A percentile compares a stretch with the other conserved stretches of the same genome.
phyloP scores from a whole-genome alignment of 2,888 invertebrate species.

The Yponomeuta plumbellus region DNA sequence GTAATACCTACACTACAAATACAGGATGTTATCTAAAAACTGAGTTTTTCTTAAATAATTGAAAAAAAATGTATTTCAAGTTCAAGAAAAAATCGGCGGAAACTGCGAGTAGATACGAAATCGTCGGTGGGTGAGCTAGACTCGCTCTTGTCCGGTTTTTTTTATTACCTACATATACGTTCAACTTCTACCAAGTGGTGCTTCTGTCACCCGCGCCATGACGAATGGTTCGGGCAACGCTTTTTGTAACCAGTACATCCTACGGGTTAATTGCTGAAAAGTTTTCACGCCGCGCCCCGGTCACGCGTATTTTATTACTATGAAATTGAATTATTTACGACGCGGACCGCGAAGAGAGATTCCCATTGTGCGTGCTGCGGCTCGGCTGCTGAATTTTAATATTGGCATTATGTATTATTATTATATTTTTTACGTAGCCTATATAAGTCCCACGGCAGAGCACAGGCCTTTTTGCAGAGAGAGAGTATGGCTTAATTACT shows the following conservation, averaged over 20 bases:
- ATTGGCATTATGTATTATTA: conserved; percentile 56
- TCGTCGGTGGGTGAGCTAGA: too few species aligned
- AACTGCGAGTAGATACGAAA: too few species aligned
- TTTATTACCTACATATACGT: too few species aligned
- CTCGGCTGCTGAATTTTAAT: conserved; percentile 68
- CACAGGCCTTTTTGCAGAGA: too few species aligned
- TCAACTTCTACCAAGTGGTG: background rate
- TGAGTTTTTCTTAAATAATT: too few species aligned
- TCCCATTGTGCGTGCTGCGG: conserved; percentile 58
- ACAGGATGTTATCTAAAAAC: too few species aligned
- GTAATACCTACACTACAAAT: too few species aligned
- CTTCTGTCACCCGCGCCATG: conserved; percentile 31
- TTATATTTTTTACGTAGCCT: conserved; percentile 30
- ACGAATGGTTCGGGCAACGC: conserved; percentile 51
- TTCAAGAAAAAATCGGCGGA: too few species aligned
- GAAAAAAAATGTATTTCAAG: too few species aligned
- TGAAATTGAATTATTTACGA: conserved; percentile 76
- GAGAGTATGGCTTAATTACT: too few species aligned
- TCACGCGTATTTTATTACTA: conserved; percentile 77
- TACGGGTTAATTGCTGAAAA: conserved; percentile 74
- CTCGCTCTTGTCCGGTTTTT: too few species aligned
- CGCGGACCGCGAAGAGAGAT: conserved; percentile 48
- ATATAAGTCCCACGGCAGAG: too few species aligned
- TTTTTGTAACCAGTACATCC: conserved; percentile 65
- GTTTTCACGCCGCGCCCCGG: conserved; percentile 71